These are phyloP conservation scores for Euplagia quadripunctaria DNA, from an alignment of 2,888 invertebrate genomes.

Conservation along the genomic window DNA sequence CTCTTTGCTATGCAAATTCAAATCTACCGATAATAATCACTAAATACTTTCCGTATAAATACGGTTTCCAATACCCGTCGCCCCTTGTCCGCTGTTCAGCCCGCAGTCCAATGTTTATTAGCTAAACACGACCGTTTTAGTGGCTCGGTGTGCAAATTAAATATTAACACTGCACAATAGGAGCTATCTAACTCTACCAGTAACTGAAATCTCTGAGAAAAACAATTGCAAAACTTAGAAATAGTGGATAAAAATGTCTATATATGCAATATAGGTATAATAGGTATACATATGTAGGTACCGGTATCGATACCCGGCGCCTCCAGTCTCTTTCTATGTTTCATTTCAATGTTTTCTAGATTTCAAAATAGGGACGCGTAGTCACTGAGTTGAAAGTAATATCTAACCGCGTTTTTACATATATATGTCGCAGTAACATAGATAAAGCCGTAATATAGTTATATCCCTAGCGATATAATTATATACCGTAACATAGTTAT, in stretches of 20 bases:
- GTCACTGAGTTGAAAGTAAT: constrained; percentile 38
- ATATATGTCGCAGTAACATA: no score
- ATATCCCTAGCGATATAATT: no score
- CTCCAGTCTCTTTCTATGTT: constrained; percentile 71
- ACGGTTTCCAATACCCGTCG: neutral
- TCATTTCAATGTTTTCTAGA: constrained; percentile 23
- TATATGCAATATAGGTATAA: no score
- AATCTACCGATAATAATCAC: neutral
- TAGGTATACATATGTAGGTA: constrained; percentile 64
- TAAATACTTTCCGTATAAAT: constrained; percentile 1
- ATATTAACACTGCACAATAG: constrained; percentile 15
- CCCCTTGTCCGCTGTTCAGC: constrained; percentile 1
- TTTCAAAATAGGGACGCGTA: constrained; percentile 36
- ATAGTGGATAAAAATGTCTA: neutral
- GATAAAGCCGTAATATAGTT: no score
- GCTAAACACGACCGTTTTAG: constrained; percentile 37
- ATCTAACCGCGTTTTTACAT: constrained; percentile 40
- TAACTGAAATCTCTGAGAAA: neutral
- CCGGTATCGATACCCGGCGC: constrained; percentile 88
- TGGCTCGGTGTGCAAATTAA: constrained; percentile 8
- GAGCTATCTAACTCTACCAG: neutral
- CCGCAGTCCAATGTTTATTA: constrained; percentile 38
- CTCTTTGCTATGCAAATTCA: neutral
- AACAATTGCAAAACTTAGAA: neutral
- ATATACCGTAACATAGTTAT: no score